Conservation (phyloP, 2,797 vertebrate genomes). For the Phaenicophaeus curvirostris region DNA sequence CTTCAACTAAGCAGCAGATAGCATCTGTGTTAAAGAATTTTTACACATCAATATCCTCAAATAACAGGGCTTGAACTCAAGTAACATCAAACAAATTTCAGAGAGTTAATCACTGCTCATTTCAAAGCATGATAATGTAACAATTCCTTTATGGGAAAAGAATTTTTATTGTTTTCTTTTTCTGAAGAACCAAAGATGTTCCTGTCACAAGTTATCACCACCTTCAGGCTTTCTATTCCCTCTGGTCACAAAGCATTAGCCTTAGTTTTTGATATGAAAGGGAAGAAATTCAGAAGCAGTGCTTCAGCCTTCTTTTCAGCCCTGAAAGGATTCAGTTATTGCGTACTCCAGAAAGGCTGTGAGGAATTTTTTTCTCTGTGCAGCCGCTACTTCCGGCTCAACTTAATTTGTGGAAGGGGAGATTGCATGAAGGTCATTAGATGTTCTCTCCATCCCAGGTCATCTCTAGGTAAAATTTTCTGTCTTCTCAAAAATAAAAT, state of each 20-base stretch:
- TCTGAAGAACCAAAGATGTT: background rate
- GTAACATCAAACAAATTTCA: background rate
- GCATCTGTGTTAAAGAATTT: background rate
- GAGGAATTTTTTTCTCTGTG: background rate
- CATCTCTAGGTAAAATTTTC: background rate
- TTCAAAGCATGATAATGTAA: background rate
- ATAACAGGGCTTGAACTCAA: background rate
- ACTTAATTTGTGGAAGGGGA: background rate
- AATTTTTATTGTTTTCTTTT: background rate
- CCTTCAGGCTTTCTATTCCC: background rate
- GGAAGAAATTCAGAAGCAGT: background rate
- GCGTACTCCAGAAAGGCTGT: background rate
- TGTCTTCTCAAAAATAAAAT: background rate
- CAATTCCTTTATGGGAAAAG: background rate
- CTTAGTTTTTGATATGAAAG: background rate
- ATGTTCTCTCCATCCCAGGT: background rate
- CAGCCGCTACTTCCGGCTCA: background rate
- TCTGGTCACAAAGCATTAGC: background rate
- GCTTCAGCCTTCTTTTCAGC: background rate
- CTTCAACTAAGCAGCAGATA: background rate
- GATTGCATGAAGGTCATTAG: background rate
- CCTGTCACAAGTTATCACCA: background rate
- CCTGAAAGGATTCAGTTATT: background rate
- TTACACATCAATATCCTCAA: background rate
- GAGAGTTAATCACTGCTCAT: background rate